Evolutionary conservation across 2,888 invertebrate genomes (phyloP).

Genomic region (Mellilla xanthometata): DNA sequence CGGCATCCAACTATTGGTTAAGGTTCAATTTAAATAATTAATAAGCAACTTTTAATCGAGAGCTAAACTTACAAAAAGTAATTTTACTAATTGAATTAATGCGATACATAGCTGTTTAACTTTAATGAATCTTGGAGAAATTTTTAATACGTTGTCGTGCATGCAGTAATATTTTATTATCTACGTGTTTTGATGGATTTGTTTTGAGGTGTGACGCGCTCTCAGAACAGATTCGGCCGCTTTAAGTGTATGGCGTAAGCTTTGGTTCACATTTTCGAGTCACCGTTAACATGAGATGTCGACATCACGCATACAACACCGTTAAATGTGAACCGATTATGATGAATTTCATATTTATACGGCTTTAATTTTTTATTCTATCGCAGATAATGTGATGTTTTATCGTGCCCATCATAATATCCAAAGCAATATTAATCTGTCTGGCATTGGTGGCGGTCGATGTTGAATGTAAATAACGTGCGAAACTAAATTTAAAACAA

Average conservation of each 20-base stretch:
- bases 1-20: constrained; percentile 8
- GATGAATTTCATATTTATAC: constrained; percentile 45
- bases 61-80: constrained; percentile 25
- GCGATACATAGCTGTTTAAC: constrained; percentile 22
- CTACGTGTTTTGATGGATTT: constrained; percentile 64
- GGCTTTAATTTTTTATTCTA: constrained; percentile 63
- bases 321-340: constrained; percentile 57
- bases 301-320: constrained; percentile 31
- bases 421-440: constrained; percentile 75
- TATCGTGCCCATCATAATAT: constrained; percentile 56
- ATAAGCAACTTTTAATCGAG: constrained; percentile 11
- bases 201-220: constrained; percentile 45
- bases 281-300: constrained; percentile 35
- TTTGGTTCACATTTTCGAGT: constrained; percentile 63
- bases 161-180: constrained; percentile 67
- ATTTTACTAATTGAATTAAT: constrained; percentile 34
- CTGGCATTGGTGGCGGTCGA: constrained; percentile 66
- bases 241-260: constrained; percentile 75
- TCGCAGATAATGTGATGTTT: constrained; percentile 64
- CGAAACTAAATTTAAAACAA: constrained; percentile 36
- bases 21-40: constrained; percentile 4
- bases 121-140: constrained; percentile 59
- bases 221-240: constrained; percentile 59
- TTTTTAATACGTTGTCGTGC: constrained; percentile 72
- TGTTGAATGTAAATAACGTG: constrained; percentile 43